phyloP scores from a whole-genome alignment of 2,888 invertebrate genomes.

The Drosophila putrida region DNA sequence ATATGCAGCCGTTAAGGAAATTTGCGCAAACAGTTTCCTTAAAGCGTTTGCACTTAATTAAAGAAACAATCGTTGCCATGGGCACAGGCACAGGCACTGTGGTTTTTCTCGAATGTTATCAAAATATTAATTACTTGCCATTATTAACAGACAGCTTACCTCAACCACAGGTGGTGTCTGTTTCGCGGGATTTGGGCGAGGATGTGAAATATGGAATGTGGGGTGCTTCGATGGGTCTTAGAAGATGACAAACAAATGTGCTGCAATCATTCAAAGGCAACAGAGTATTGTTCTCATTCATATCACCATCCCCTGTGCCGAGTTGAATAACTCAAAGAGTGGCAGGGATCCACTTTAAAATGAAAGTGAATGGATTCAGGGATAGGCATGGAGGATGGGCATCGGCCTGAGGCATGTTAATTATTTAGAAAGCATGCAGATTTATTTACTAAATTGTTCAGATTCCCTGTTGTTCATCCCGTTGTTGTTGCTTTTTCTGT shows the following conservation, averaged over 20 bases:
- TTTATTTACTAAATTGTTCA: conserved; percentile 74
- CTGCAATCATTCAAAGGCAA: conserved; percentile 65
- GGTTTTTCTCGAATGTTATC: conserved; percentile 27
- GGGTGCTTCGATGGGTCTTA: not conserved
- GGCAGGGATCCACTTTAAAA: conserved; percentile 49
- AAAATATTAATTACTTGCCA: conserved; percentile 71
- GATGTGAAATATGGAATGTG: not conserved
- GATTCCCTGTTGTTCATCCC: conserved; percentile 16
- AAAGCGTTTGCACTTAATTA: conserved; percentile 54
- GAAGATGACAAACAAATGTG: conserved; percentile 61
- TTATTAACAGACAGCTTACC: conserved; percentile 54
- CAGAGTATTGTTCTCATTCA: conserved; percentile 43
- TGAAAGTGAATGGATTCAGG: conserved; percentile 61
- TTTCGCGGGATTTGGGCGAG: not conserved
- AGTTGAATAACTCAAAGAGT: conserved; percentile 73
- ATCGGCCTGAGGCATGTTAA: conserved; percentile 70
- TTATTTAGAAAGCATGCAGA: conserved; percentile 81
- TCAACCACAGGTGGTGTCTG: conserved; percentile 58
- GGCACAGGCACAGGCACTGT: conserved; percentile 1
- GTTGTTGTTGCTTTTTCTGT: conserved; percentile 15
- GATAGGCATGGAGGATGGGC: conserved; percentile 3
- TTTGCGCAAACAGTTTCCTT: conserved; percentile 20
- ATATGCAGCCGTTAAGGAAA: conserved; percentile 11
- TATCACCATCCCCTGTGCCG: conserved; percentile 20
- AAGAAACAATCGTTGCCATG: conserved; percentile 18